These are phyloP conservation scores for Laodelphax striatellus DNA, from an alignment of 1,140 invertebrate genomes.

Conservation along the genomic window DNA sequence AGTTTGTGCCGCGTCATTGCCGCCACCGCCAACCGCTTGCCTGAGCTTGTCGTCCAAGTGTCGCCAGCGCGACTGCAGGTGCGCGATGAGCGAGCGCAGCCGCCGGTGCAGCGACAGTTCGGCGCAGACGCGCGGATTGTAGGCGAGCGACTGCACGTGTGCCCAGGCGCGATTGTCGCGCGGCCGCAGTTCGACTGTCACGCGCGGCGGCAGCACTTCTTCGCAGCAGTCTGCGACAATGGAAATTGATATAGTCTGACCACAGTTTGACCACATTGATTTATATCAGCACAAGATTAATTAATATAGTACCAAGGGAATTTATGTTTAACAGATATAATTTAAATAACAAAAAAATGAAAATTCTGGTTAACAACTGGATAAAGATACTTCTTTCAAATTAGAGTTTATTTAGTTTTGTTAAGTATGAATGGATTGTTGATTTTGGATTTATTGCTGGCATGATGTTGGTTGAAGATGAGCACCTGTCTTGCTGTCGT, in stretches of 20 bases:
- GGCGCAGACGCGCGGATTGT: conserved; percentile 77
- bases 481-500: no score
- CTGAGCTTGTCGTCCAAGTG: conserved; percentile 35
- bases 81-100: conserved; percentile 57
- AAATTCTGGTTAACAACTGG: neutral
- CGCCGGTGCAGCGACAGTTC: conserved; percentile 63
- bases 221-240: conserved; percentile 54
- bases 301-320: no score
- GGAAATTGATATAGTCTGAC: no score
- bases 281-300: no score
- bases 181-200: conserved; percentile 65
- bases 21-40: no score
- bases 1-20: no score
- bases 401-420: neutral
- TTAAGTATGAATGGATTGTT: no score
- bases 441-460: no score
- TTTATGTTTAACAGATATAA: no score
- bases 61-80: conserved; percentile 63
- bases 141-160: conserved; percentile 69
- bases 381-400: neutral
- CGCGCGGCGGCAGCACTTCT: conserved; percentile 64
- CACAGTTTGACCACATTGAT: no score
- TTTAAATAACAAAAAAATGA: no score
- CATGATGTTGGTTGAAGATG: no score
- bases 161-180: conserved; percentile 67